These are phyloP conservation scores for Panzeria rudis DNA, from an alignment of 2,888 invertebrate genomes.

Conservation along the genomic window DNA sequence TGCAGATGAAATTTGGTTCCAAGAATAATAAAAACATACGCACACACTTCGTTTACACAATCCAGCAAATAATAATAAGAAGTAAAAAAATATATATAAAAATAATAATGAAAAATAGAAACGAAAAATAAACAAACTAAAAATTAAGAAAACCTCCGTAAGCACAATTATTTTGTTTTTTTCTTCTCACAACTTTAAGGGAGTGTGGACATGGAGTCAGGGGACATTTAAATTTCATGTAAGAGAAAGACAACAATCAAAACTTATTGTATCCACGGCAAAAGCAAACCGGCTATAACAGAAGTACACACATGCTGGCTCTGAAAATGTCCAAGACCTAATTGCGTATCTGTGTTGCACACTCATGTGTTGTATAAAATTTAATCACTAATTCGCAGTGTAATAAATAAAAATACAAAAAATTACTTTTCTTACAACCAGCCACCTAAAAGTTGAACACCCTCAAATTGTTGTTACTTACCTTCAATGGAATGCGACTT, in stretches of 20 bases:
- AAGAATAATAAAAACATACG: constrained; percentile 7
- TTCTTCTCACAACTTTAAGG: constrained; percentile 32
- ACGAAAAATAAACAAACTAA: constrained; percentile 46
- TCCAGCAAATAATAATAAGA: constrained; percentile 26
- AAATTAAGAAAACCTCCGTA: constrained; percentile 50
- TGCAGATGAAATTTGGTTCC: constrained; percentile 34
- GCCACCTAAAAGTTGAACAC: constrained; percentile 13
- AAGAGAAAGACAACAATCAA: constrained; percentile 28
- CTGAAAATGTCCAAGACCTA: neutral
- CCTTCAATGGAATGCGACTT: neutral
- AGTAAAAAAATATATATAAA: neutral
- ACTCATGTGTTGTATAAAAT: constrained; percentile 46
- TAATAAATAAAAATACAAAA: constrained; percentile 41
- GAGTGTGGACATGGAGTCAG: constrained; percentile 31
- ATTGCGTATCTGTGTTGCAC: constrained; percentile 37
- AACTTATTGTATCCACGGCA: constrained; percentile 31
- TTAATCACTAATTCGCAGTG: constrained; percentile 37
- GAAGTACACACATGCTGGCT: neutral
- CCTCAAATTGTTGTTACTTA: neutral
- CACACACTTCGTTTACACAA: constrained; percentile 14
- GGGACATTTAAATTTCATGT: constrained; percentile 66
- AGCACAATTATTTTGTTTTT: constrained; percentile 43
- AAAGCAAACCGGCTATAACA: constrained; percentile 47
- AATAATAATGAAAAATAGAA: constrained; percentile 40
- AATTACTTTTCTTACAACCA: neutral